Evolutionary conservation across 2,888 invertebrate species (phyloP).

Genomic region (Catocala fraxini): DNA sequence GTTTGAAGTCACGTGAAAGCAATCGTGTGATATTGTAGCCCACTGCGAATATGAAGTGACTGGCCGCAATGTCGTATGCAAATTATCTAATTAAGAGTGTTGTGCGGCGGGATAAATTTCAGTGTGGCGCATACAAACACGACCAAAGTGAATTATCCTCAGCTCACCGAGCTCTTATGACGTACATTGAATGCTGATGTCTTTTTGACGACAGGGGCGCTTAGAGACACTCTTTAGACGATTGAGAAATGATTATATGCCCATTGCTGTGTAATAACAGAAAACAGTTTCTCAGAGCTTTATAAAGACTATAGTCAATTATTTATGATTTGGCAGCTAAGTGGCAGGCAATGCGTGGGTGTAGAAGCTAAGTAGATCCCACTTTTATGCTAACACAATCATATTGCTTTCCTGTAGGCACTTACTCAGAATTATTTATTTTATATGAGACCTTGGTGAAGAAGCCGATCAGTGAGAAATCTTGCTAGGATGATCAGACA

Average conservation of each 20-base stretch:
- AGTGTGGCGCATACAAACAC: conserved; percentile 28
- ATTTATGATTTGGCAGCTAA: neutral
- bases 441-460: neutral
- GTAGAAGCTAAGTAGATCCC: neutral
- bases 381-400: neutral
- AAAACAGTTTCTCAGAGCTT: conserved; percentile 7
- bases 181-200: conserved; percentile 59
- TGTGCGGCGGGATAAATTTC: conserved; percentile 32
- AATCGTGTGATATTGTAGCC: conserved; percentile 4
- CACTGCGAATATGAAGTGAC: conserved; percentile 2
- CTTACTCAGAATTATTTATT: neutral
- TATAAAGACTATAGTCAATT: neutral
- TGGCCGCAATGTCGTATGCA: conserved; percentile 18
- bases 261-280: conserved; percentile 12
- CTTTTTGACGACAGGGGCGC: conserved; percentile 57
- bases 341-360: conserved; percentile 1
- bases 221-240: conserved; percentile 37
- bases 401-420: neutral
- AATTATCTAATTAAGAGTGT: conserved; percentile 23
- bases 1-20: neutral
- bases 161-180: conserved; percentile 39
- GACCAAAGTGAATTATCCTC: conserved; percentile 58
- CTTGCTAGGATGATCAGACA: conserved; percentile 3
- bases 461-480: neutral
- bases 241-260: conserved; percentile 40